Base-by-base conservation (phyloP, 2,113 vertebrate species). In the Sisor rabdophorus region DNA sequence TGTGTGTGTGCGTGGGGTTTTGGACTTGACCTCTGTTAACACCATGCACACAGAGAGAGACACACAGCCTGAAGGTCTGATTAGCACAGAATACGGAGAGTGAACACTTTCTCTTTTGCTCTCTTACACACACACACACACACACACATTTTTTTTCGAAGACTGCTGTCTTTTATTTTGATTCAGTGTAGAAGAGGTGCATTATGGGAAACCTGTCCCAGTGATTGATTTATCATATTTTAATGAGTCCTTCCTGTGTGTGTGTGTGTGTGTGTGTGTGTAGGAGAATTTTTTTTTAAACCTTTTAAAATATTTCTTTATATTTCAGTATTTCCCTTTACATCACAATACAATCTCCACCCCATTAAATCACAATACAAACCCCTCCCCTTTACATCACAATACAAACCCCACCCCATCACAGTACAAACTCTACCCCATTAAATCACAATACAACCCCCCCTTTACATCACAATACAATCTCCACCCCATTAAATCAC, bases 1-100 rank as follows among this genome's bases (percentile, higher is more conserved):
- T n/a, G n/a, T n/a, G n/a, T n/a, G n/a, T n/a, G n/a, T n/a, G n/a
- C n/a, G n/a, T n/a, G n/a, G n/a, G 52, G 58, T 48, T 64, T 59
- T 30, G 54, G 55, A 44, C 3, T 59, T 75, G 60, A 47, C 63
- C 56, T 74, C 44, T 50, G 75, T 76, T 30, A 71, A 75, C 44
- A 76, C 16, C 9, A 11, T 0, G 3, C 44, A 30, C 13, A 30
- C 11, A 68, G 16, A 75, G 48, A 75, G 4, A 53, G 17, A 60
- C n/a, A 69, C 24, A 74, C 60, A 76, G 30, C 72, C 63, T 47
- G 64, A 28, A 73, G 40, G 72, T 48, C 47, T 54, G 60, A 82
- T 82, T 76, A 79, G 54, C 67, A 75, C 75, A 64, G 5, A 32
- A 17, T 30, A 68, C 32, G 48, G 19, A 30, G 17, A 20, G 20